Base-by-base conservation (phyloP, 2,888 invertebrate genomes). In the Cerceris rybyensis region DNA sequence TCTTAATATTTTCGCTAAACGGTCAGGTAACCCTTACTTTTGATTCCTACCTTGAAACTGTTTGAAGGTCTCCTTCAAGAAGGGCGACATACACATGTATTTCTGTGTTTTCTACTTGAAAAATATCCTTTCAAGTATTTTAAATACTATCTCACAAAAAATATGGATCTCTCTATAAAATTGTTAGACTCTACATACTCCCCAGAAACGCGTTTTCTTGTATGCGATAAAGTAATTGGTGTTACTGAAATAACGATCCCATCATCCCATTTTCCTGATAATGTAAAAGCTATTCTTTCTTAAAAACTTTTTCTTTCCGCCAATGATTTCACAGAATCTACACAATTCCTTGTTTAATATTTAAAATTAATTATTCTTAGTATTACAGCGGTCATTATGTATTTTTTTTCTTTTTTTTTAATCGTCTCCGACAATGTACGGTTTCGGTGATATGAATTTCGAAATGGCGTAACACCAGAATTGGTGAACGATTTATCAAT, bases 71-170 rank as follows among this genome's bases (percentile, higher is more conserved):
- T 83, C 85, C 83, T 83, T 78, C 84, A 82, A 83, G 69, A 68
- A 74, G 73, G 79, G 70, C 66, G 72, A 67, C 67, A 55, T 63
- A 49, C 73, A 73, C 63, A 70, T 73, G 77, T 17, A 66, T 78
- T 78, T 82, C 84, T 79, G 80, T 82, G 73, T 70, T 72, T 76
- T 75, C 81, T 81, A 81, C 85, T 85, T 89, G 85, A 89, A 90
- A 91, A 91, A 91, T 88, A 90, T 88, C 76, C 82, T 84, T 87
- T 86, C 82, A 73, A 86, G 77, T 82, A 78, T 83, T 80, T 88
- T 88, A 89, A 90, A 90, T 77, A 84, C 88, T 91, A 88, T 87
- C 80, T 88, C 89, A 88, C 89, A 88, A 91, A 92, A 91, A 92
- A 91, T 90, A 91, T 90, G 78, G 74, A 85, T 88, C 82, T 87